phyloP scores from a whole-genome alignment of 2,113 vertebrate species.

The Lepisosteus osseus region DNA sequence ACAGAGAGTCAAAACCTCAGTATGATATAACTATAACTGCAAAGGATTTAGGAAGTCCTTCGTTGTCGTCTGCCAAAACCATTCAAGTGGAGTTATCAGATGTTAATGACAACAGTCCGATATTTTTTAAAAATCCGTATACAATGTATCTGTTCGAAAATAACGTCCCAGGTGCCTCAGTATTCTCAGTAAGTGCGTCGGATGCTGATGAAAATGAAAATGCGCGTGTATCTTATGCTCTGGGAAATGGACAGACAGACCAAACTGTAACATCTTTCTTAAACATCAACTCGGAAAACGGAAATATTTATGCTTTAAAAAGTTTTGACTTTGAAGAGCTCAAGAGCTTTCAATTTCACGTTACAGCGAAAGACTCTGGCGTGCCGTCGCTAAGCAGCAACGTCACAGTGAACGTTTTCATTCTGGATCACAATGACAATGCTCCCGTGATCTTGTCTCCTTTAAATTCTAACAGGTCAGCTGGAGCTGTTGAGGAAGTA shows the following conservation, averaged over 20 bases:
- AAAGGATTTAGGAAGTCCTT: conserved; percentile 55
- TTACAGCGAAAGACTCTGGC: conserved; percentile 55
- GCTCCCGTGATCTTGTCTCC: conserved; percentile 58
- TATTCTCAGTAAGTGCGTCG: conserved; percentile 55
- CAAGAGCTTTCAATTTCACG: conserved; percentile 57
- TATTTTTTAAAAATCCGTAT: conserved; percentile 55
- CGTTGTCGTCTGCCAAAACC: conserved; percentile 43
- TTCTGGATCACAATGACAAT: conserved; percentile 60
- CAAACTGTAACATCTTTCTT: conserved; percentile 45
- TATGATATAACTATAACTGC: conserved; percentile 59
- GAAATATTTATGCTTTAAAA: conserved; percentile 46
- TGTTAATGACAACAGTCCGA: conserved; percentile 65
- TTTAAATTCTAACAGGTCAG: conserved; percentile 53
- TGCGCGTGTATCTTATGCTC: conserved; percentile 48
- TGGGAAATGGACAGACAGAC: conserved; percentile 34
- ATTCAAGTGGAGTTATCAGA: conserved; percentile 59
- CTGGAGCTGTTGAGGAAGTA: conserved; percentile 50
- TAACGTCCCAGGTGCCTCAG: conserved; percentile 50
- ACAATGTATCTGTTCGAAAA: conserved; percentile 64
- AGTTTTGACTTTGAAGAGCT: conserved; percentile 60
- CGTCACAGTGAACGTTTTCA: conserved; percentile 53
- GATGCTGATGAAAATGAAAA: conserved; percentile 61
- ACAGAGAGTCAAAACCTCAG: conserved; percentile 50
- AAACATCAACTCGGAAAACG: conserved; percentile 57
- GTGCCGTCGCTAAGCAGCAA: conserved; percentile 50